Evolutionary conservation across 1,140 invertebrate species (phyloP).

Genomic region (Drosophila tristis): DNA sequence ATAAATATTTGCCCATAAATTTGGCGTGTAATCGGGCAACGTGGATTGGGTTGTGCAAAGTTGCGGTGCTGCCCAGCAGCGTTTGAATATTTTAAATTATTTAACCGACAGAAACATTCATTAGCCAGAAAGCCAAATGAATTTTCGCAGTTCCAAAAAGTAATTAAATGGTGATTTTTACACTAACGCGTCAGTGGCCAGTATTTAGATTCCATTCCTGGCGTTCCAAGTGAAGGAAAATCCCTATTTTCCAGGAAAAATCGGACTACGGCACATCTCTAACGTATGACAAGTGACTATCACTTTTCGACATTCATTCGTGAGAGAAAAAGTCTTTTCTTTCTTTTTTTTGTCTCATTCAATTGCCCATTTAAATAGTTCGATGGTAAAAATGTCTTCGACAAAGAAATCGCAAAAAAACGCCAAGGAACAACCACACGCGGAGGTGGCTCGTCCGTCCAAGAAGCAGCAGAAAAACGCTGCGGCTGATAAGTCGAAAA

Average conservation of each 20-base stretch:
- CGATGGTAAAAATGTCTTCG: constrained; percentile 36
- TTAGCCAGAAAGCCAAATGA: too few relatives aligned
- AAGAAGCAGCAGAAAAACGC: background rate
- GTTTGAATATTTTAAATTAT: constrained; percentile 49
- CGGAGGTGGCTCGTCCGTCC: too few relatives aligned
- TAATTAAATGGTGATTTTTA: too few relatives aligned
- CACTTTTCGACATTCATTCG: too few relatives aligned
- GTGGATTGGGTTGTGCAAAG: constrained; percentile 20
- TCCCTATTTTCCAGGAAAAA: too few relatives aligned
- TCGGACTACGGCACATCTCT: too few relatives aligned
- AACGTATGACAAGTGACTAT: too few relatives aligned
- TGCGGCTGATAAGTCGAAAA: constrained; percentile 24
- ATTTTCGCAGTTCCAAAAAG: too few relatives aligned
- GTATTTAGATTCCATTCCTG: too few relatives aligned
- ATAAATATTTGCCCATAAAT: constrained; percentile 78
- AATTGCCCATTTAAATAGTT: background rate
- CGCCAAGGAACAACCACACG: too few relatives aligned
- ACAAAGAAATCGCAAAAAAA: constrained; percentile 45
- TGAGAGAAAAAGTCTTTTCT: background rate
- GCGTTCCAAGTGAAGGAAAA: too few relatives aligned
- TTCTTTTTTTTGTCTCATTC: background rate
- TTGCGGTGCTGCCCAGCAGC: background rate
- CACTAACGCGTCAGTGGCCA: too few relatives aligned
- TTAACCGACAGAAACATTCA: background rate
- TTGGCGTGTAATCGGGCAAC: constrained; percentile 57